phyloP scores from a whole-genome alignment of 2,113 vertebrate species.

The Laticauda colubrina region DNA sequence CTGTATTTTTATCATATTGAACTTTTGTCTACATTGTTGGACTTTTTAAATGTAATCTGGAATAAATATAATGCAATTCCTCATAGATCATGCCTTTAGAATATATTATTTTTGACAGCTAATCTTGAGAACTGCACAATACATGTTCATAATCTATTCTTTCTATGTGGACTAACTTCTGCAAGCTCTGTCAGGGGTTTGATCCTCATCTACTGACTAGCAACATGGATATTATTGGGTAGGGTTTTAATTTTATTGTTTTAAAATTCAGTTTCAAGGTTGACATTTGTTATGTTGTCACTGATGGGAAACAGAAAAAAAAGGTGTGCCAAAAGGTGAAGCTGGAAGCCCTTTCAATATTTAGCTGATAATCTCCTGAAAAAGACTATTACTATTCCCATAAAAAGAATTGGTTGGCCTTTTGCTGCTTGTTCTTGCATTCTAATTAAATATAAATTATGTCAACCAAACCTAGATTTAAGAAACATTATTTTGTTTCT shows the following conservation, averaged over 20 bases:
- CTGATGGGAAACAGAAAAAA: background rate
- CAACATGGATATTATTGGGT: background rate
- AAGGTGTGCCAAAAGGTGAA: background rate
- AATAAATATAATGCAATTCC: background rate
- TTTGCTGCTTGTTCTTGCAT: background rate
- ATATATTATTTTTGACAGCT: background rate
- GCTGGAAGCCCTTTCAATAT: background rate
- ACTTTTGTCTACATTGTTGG: background rate
- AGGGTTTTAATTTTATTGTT: background rate
- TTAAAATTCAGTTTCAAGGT: background rate
- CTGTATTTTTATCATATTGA: too few relatives aligned
- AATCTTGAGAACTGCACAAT: background rate
- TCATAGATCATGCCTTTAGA: background rate
- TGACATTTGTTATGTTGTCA: background rate
- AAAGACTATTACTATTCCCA: too few relatives aligned
- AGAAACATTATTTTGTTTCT: background rate
- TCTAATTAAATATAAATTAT: background rate
- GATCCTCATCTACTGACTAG: background rate
- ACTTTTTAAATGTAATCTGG: background rate
- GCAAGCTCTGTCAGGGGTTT: background rate
- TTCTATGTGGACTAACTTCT: background rate
- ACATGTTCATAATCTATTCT: background rate
- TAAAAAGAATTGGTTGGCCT: background rate
- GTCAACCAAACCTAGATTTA: background rate
- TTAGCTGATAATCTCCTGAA: background rate